Conservation (phyloP, 2,888 invertebrate genomes). For the Brachyopa scutellaris region DNA sequence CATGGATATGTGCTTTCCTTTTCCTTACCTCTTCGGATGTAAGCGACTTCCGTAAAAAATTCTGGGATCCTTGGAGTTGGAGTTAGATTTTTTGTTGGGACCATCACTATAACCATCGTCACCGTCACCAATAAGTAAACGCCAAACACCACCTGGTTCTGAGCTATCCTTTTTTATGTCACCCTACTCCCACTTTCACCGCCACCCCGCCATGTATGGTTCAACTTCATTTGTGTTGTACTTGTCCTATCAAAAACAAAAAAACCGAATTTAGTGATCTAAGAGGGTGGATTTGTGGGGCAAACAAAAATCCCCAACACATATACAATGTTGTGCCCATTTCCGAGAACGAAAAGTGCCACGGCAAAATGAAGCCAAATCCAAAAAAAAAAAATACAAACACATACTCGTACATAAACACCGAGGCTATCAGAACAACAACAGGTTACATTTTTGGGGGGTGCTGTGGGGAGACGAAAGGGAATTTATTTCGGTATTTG, state of each 20-base stretch:
- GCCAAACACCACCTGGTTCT: constrained; percentile 15
- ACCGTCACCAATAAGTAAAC: background rate
- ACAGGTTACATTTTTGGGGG: constrained; percentile 51
- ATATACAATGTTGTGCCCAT: constrained; percentile 5
- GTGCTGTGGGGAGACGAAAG: background rate
- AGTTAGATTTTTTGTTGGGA: too few species aligned
- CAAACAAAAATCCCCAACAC: background rate
- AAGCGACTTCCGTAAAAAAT: constrained; percentile 52
- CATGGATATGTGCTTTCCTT: constrained; percentile 58
- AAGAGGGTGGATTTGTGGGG: background rate
- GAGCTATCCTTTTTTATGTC: background rate
- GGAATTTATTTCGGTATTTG: constrained; percentile 34
- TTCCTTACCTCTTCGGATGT: constrained; percentile 59
- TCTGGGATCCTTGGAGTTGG: constrained; percentile 48
- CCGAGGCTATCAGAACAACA: constrained; percentile 40
- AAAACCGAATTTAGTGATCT: background rate
- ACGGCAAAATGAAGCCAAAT: too few species aligned
- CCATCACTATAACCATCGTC: too few species aligned
- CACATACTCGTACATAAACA: background rate
- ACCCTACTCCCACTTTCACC: background rate
- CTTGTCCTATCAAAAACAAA: background rate
- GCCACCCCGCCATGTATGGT: background rate
- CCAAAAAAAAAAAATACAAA: background rate
- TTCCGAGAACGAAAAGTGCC: constrained; percentile 24
- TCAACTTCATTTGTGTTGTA: background rate